A percentile compares a stretch with the other conserved stretches of the same genome.
These are phyloP conservation scores for Agonopterix subpropinquella DNA, from an alignment of 2,888 invertebrate genomes.

Conservation along the genomic window DNA sequence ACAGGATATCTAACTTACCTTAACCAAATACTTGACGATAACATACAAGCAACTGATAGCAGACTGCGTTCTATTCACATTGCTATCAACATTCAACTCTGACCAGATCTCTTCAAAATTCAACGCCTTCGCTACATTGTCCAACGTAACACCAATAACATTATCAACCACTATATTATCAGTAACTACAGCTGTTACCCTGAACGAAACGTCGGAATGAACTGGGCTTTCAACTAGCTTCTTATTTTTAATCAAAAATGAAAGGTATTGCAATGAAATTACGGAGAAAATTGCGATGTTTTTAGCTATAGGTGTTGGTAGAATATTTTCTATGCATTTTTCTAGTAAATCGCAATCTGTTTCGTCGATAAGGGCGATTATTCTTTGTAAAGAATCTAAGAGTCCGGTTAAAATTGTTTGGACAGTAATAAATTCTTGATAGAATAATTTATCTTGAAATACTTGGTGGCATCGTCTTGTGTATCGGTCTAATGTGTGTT, in stretches of 20 bases:
- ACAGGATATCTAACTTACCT: conserved; percentile 30
- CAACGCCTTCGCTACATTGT: conserved; percentile 58
- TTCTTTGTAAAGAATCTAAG: conserved; percentile 39
- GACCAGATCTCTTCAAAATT: conserved; percentile 57
- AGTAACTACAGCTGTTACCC: conserved; percentile 35
- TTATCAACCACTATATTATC: conserved; percentile 58
- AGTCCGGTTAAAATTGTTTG: conserved; percentile 55
- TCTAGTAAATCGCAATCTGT: conserved; percentile 60
- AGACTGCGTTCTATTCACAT: conserved; percentile 60
- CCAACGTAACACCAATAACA: conserved; percentile 46
- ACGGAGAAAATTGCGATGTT: conserved; percentile 60
- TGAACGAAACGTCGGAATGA: conserved; percentile 59
- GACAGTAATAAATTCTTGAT: conserved; percentile 57
- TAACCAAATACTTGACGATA: conserved; percentile 61
- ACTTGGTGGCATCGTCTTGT: conserved; percentile 67
- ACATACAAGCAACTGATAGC: conserved; percentile 68
- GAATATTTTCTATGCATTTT: conserved; percentile 54
- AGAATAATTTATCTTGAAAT: conserved; percentile 66
- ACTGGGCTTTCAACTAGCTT: conserved; percentile 63
- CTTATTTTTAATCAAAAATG: conserved; percentile 67
- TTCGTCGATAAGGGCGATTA: conserved; percentile 46
- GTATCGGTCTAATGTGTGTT: conserved; percentile 65
- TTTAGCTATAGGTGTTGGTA: conserved; percentile 45
- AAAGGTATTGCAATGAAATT: conserved; percentile 63
- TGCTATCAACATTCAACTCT: conserved; percentile 56